Base-by-base conservation (phyloP, 2,113 vertebrate genomes). In the Platichthys stellatus region DNA sequence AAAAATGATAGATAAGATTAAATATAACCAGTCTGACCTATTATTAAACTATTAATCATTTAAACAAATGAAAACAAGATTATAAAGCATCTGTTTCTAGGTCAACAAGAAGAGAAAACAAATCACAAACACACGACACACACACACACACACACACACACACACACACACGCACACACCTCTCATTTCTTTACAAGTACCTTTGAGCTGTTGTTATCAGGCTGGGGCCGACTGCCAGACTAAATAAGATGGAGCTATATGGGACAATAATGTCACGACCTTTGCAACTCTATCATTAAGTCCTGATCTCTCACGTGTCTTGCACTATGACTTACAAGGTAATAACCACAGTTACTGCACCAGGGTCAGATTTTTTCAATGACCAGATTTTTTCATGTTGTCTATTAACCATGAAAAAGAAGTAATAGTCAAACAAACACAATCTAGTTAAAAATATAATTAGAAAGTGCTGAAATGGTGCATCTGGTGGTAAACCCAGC, bases 221-320 rank as follows among this genome's bases (percentile, higher is more conserved):
- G 54, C 26, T 12, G 2, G 71, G 75, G 84, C 54, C 8, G 2
- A 40, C 21, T 64, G 69, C 80, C 86, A 80, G 43, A n/a, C 43
- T 57, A 47, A 79, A 83, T 62, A 61, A 83, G 69, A 80, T 58
- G 6, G 13, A 72, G 61, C 63, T 86, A 51, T 79, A 59, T 57
- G 69, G 59, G 69, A 72, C 62, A 72, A 72, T 75, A 69, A 82
- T 68, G 73, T 51, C 72, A 80, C 7, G 31, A 82, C 78, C 78
- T 78, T 69, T 81, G n/a, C 14, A 73, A 43, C 61, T 74, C 60
- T 67, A 21, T 69, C 40, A 49, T 72, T 12, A 78, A 68, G 59
- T 60, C 51, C 51, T 65, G 26, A 59, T 49, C 38, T 23, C 1
- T 1, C 57, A 38, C 43, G 31, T 58, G 56, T 57, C 56, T 23